Evolutionary conservation across 2,797 vertebrate genomes (phyloP).

Genomic region (Naso thynnoides): DNA sequence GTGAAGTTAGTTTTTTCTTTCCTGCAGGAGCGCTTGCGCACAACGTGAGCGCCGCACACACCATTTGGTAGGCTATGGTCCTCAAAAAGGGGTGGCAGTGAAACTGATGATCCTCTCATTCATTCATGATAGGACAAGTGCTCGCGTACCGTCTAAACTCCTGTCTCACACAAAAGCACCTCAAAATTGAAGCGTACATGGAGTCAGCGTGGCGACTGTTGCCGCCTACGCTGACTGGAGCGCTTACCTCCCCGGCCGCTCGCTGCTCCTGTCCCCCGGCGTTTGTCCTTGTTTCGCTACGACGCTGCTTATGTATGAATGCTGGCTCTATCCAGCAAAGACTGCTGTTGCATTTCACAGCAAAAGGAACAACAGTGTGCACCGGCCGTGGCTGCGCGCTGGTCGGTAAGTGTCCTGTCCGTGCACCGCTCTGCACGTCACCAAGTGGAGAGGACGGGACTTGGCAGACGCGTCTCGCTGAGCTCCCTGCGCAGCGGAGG

Average conservation of each 20-base stretch:
- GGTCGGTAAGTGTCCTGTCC: conserved; percentile 54
- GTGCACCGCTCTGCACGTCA: conserved; percentile 56
- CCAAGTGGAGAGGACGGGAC: conserved; percentile 64
- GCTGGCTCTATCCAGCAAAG: conserved; percentile 76
- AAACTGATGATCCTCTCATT: conserved; percentile 64
- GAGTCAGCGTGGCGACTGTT: conserved; percentile 37
- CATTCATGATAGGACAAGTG: conserved; percentile 65
- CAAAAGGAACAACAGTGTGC: conserved; percentile 46
- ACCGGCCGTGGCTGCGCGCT: conserved; percentile 37
- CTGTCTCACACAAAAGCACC: conserved; percentile 41
- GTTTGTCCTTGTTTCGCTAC: conserved; percentile 77
- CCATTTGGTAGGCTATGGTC: conserved; percentile 64
- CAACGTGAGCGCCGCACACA: conserved; percentile 63
- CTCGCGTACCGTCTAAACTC: conserved; percentile 41
- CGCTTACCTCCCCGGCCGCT: conserved; percentile 80
- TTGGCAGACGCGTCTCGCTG: conserved; percentile 62
- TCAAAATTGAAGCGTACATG: conserved; percentile 14
- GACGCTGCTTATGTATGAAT: conserved; percentile 69
- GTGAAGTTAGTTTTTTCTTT: conserved; percentile 64
- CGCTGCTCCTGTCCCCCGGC: conserved; percentile 71
- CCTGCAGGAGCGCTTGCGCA: conserved; percentile 76
- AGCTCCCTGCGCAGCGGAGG: conserved; percentile 57
- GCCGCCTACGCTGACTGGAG: conserved; percentile 49
- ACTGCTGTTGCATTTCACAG: conserved; percentile 74
- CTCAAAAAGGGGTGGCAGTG: conserved; percentile 59